Base-by-base conservation (phyloP, 1,140 invertebrate genomes). In the Eupeodes corollae region DNA sequence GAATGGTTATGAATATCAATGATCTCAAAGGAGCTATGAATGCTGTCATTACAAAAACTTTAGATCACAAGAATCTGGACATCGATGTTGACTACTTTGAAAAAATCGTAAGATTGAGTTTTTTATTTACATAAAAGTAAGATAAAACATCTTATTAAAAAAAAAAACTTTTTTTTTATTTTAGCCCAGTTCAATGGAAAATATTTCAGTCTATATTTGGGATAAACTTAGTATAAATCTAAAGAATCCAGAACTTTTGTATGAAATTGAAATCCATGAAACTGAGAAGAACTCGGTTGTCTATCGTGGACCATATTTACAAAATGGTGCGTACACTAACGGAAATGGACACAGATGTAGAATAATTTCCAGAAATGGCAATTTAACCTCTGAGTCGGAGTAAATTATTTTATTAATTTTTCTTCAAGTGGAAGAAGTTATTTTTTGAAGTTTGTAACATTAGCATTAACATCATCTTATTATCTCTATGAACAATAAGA, bases 1-100 rank as follows among this genome's bases (percentile, higher is more conserved):
- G 95, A 13, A 98, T 98, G 94, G 89, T 98, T 1, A 86, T 97
- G 75, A 97, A 99, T 72, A 78, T 98, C 18, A 75, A 77, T 38
- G 88, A 93, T 61, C 71, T 99, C 6, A 97, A 97, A 66, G 61
- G 75, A 18, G 80, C 82, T 44, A 97, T 99, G 74, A 75, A 90
- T 30, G 70, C 73, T 21, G 82, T 86, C 14, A 80, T 96, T 16
- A 83, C 90, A 78, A 77, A 87, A 19, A 72, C 79, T 18, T 67
- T 96, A 52, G 95, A 98, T 70, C 95, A 99, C 64, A 97, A 95
- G 68, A 92, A 95, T 74, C 73, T 99, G 5, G 94, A 99, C 63
- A 82, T 83, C 67, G 93, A 98, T 78, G 86, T 98, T 5, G 79
- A 83, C 46, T 91, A 88, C 63, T 97, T 97, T 69, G 79, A 81